Evolutionary conservation across 2,113 vertebrate genomes (phyloP).

Genomic region (Sigmodon hispidus): DNA sequence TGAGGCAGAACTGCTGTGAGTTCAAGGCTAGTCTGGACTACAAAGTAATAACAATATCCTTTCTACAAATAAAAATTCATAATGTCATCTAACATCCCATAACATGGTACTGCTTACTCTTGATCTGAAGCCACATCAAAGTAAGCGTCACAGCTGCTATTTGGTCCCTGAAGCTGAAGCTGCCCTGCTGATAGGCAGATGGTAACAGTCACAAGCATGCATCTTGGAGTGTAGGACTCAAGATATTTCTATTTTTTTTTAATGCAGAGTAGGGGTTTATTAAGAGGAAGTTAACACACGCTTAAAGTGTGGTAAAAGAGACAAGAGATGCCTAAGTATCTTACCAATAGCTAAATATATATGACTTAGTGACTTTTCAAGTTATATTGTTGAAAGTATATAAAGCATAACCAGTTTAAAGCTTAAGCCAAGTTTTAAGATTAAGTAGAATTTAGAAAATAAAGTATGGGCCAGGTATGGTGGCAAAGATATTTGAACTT

Average conservation of each 20-base stretch:
- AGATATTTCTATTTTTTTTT: background rate
- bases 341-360: background rate
- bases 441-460: background rate
- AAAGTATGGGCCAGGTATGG: background rate
- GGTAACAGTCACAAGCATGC: background rate
- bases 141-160: background rate
- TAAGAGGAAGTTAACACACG: background rate
- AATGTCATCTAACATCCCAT: no score
- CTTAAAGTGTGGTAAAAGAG: background rate
- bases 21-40: background rate
- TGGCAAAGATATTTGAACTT: background rate
- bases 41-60: background rate
- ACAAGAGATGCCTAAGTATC: background rate
- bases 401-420: background rate
- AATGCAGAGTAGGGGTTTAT: background rate
- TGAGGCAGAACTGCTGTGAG: background rate
- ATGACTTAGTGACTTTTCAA: background rate
- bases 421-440: background rate
- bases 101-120: fast-evolving
- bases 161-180: background rate
- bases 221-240: background rate
- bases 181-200: background rate
- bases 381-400: background rate
- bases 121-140: background rate
- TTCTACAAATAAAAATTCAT: background rate